Evolutionary conservation across 1,140 invertebrate genomes (phyloP).

Genomic region (Lineus longissimus): DNA sequence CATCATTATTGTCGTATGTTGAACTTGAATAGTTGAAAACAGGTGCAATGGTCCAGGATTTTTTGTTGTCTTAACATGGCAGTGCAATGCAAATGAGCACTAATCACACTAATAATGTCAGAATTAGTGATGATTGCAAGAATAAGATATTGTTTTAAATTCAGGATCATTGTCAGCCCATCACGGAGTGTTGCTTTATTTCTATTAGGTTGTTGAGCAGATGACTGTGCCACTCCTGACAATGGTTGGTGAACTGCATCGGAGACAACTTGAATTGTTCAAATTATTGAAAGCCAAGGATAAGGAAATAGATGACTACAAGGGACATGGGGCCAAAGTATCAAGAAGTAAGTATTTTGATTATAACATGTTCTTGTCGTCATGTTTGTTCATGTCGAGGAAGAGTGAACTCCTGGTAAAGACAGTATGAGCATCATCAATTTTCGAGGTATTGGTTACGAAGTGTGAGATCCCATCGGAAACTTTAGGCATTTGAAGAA

Average conservation of each 20-base stretch:
- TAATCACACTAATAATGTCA: not conserved
- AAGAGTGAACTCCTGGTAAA: not conserved
- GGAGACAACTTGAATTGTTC: constrained; percentile 35
- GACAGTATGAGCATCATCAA: not conserved
- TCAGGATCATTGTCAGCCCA: not conserved
- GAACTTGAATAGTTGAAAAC: no score
- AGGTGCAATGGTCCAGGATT: no score
- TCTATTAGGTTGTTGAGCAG: constrained; percentile 29
- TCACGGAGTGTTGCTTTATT: not conserved
- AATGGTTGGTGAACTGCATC: constrained; percentile 36
- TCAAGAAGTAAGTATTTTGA: constrained; percentile 37
- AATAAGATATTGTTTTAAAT: not conserved
- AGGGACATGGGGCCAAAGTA: constrained; percentile 32
- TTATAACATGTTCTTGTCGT: not conserved
- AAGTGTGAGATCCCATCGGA: no score
- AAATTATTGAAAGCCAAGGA: constrained; percentile 38
- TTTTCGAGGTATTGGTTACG: no score
- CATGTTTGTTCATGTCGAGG: not conserved
- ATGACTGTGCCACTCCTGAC: constrained; percentile 35
- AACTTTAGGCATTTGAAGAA: no score
- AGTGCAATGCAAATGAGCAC: no score
- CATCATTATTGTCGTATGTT: no score
- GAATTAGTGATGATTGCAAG: not conserved
- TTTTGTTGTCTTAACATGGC: no score
- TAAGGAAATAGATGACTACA: constrained; percentile 44